A percentile compares a stretch with the other conserved stretches of the same genome.
Evolutionary conservation across 1,140 invertebrate species (phyloP).

Genomic region (Drosophila kepulauana): DNA sequence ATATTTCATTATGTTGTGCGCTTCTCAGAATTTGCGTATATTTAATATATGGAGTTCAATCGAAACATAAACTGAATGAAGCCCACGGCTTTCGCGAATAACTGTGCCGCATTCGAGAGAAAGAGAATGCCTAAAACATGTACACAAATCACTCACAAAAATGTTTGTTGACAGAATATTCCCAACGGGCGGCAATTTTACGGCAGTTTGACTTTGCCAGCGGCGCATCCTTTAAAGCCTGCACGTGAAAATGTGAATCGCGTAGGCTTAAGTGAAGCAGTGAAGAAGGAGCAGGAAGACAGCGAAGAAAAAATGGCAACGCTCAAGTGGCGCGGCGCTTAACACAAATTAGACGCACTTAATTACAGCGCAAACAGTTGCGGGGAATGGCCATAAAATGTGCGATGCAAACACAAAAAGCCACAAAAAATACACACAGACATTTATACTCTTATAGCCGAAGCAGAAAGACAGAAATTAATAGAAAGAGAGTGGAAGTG

Average conservation of each 20-base stretch:
- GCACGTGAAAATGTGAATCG: conserved; percentile 34
- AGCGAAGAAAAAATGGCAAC: conserved; percentile 41
- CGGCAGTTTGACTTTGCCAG: conserved; percentile 61
- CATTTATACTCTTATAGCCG: background rate
- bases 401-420: conserved; percentile 47
- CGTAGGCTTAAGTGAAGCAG: conserved; percentile 51
- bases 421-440: conserved; percentile 43
- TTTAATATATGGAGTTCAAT: conserved; percentile 5
- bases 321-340: conserved; percentile 77
- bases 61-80: conserved; percentile 21
- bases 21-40: conserved; percentile 5
- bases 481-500: background rate
- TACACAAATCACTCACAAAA: conserved; percentile 69
- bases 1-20: background rate
- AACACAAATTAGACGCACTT: conserved; percentile 83
- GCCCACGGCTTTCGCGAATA: background rate
- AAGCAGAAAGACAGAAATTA: background rate
- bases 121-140: conserved; percentile 30
- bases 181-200: conserved; percentile 66
- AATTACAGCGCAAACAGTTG: conserved; percentile 79
- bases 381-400: conserved; percentile 61
- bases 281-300: conserved; percentile 5
- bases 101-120: background rate
- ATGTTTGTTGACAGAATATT: conserved; percentile 51
- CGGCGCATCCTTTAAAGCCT: conserved; percentile 68